phyloP scores from a whole-genome alignment of 2,113 vertebrate genomes.

The Oreotrochilus melanogaster region DNA sequence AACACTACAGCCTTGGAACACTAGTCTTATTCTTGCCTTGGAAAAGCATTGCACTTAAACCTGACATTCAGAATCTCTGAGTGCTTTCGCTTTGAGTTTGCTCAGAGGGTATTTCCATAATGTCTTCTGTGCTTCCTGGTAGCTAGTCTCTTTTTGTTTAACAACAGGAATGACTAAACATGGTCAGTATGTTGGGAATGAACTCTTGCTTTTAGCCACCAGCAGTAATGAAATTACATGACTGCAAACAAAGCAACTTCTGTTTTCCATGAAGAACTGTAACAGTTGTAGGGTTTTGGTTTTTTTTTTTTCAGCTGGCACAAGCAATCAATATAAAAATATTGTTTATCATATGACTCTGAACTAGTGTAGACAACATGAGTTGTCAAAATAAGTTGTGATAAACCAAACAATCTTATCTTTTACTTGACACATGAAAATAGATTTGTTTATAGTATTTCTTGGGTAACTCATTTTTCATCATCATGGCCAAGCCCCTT shows the following conservation, averaged over 20 bases:
- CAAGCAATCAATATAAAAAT: not conserved
- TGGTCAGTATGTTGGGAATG: not conserved
- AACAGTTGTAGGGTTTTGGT: not conserved
- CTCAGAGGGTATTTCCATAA: not conserved
- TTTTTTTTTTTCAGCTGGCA: not conserved
- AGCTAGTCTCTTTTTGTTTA: not conserved
- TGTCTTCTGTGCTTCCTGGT: not conserved
- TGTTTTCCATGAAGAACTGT: not conserved
- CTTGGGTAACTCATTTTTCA: not conserved
- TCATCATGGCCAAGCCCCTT: not conserved
- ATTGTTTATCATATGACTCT: not conserved
- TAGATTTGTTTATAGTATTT: not conserved
- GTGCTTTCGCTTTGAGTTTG: not conserved
- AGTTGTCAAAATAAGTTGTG: not conserved
- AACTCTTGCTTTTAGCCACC: not conserved
- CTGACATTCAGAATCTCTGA: accelerated
- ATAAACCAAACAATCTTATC: not conserved
- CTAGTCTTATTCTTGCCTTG: not conserved
- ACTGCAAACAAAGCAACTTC: not conserved
- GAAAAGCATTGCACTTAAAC: not conserved
- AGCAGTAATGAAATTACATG: not conserved
- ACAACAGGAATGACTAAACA: not conserved
- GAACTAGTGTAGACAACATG: not conserved
- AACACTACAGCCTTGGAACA: not conserved
- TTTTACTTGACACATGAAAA: not conserved